Evolutionary conservation across 2,797 vertebrate species (phyloP).

Genomic region (Denticeps clupeoides): DNA sequence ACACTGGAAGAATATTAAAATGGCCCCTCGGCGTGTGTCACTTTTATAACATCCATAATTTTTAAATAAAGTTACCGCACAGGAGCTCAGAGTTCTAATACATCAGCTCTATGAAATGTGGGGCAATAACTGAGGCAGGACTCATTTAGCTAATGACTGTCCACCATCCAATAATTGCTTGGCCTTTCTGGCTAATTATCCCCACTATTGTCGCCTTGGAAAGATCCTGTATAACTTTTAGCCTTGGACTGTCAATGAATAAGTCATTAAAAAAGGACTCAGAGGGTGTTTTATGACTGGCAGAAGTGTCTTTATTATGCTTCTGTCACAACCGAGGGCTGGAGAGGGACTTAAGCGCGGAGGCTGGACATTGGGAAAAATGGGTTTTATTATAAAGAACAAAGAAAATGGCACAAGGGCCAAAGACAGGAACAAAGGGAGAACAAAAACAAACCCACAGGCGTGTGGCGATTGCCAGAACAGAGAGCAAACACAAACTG

Average conservation of each 20-base stretch:
- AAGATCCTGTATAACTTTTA: constrained; percentile 1
- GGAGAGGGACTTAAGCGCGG: too few species aligned
- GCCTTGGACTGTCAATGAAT: not conserved
- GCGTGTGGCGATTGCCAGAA: too few species aligned
- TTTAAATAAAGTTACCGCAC: constrained; percentile 3
- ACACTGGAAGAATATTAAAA: constrained; percentile 11
- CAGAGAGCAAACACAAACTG: too few species aligned
- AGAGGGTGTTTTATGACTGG: not conserved
- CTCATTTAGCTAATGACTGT: constrained; percentile 4
- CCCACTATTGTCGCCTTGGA: not conserved
- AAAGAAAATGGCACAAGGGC: too few species aligned
- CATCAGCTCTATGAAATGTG: constrained; percentile 12
- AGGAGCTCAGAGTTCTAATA: too few species aligned
- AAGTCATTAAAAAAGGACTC: not conserved
- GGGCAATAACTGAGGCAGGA: constrained; percentile 8
- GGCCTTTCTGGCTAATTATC: constrained; percentile 1
- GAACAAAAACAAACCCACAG: too few species aligned
- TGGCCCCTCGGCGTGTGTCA: constrained; percentile 5
- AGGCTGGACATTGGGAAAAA: too few species aligned
- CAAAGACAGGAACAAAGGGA: too few species aligned
- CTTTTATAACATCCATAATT: constrained; percentile 14
- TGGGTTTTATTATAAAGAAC: too few species aligned
- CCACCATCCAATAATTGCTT: constrained; percentile 3
- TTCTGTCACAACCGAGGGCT: too few species aligned
- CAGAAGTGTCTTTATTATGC: too few species aligned